These are phyloP conservation scores for Miichthys miiuy DNA, from an alignment of 2,797 vertebrate genomes.

Conservation along the genomic window DNA sequence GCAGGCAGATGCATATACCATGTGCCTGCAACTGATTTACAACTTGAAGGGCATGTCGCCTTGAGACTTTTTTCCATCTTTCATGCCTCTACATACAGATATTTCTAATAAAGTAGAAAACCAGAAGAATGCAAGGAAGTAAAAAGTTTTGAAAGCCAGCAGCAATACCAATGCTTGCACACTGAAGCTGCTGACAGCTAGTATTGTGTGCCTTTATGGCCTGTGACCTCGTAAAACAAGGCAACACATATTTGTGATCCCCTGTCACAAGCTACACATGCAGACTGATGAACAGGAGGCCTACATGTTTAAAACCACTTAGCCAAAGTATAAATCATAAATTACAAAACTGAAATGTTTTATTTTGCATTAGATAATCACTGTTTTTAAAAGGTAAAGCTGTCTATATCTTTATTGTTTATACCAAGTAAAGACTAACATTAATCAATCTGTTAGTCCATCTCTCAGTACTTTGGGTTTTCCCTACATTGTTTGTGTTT, in stretches of 20 bases:
- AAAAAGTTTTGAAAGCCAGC: not conserved
- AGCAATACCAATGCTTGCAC: not conserved
- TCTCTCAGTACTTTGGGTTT: not conserved
- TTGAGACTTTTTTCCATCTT: not conserved
- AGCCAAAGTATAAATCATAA: not conserved
- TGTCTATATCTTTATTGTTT: not conserved
- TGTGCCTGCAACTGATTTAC: slow-evolving; percentile 22
- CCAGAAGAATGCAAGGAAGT: not conserved
- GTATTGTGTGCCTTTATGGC: slow-evolving; percentile 28
- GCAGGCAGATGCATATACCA: not conserved
- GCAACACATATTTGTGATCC: slow-evolving; percentile 11
- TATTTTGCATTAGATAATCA: not conserved
- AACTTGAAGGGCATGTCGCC: slow-evolving; percentile 4
- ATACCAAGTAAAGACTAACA: not conserved
- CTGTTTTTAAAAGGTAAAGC: not conserved
- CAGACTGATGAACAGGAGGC: slow-evolving; percentile 4
- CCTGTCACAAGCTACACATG: slow-evolving; percentile 16
- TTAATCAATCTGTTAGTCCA: too few relatives aligned
- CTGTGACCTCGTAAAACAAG: slow-evolving; percentile 29
- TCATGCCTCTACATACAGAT: not conserved
- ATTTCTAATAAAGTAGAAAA: slow-evolving; percentile 22
- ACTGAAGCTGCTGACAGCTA: slow-evolving; percentile 28
- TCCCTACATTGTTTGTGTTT: not conserved
- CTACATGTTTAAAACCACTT: not conserved
- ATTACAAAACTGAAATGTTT: not conserved